Evolutionary conservation across 2,797 vertebrate species (phyloP).

Genomic region (Rhabdomys pumilio): DNA sequence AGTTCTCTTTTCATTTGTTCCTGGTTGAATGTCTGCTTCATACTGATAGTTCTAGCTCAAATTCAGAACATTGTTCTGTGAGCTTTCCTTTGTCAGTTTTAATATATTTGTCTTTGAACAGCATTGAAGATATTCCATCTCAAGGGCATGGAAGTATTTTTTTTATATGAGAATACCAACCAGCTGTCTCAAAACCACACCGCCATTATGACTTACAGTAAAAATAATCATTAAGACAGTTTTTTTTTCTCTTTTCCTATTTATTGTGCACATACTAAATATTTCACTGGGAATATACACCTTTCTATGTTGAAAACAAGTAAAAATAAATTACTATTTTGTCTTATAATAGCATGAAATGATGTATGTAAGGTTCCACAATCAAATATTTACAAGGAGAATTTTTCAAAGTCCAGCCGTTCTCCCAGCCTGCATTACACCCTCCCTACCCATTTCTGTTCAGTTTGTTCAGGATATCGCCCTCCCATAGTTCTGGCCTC

Average conservation of each 20-base stretch:
- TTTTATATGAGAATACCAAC: neutral
- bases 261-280: neutral
- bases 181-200: no score
- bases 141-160: neutral
- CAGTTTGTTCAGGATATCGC: neutral
- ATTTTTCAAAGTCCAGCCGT: neutral
- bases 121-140: conserved; percentile 31
- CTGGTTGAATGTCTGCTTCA: neutral
- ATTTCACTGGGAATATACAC: neutral
- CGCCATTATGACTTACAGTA: neutral
- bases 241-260: neutral
- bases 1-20: neutral
- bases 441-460: neutral
- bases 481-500: neutral
- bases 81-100: neutral
- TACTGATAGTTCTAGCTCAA: neutral
- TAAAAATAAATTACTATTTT: neutral
- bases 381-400: neutral
- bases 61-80: conserved; percentile 10
- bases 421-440: neutral
- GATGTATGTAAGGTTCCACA: neutral
- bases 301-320: neutral
- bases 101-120: neutral
- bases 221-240: neutral
- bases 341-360: conserved; percentile 15